Conservation (phyloP, 2,797 vertebrate genomes). For the Streptopelia turtur region DNA sequence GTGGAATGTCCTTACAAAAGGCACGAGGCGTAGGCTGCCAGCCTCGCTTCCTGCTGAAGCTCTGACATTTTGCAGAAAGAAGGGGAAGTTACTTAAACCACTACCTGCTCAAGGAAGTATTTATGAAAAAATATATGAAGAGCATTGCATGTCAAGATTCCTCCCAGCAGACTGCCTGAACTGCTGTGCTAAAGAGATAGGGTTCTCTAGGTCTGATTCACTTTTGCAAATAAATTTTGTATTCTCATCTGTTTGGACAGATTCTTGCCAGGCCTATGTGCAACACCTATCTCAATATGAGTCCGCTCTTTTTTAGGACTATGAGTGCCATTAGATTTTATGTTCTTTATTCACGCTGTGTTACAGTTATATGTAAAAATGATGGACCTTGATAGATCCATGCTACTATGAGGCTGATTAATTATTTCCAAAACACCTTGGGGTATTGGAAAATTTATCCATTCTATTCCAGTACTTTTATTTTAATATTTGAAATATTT, state of each 20-base stretch:
- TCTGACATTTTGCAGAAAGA: background rate
- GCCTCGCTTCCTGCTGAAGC: background rate
- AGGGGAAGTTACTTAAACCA: background rate
- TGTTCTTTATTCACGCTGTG: background rate
- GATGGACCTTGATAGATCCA: background rate
- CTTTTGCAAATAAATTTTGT: background rate
- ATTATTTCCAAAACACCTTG: background rate
- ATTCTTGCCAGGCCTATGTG: background rate
- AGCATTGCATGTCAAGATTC: background rate
- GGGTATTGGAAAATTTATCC: background rate
- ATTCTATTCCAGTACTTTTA: background rate
- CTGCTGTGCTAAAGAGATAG: background rate
- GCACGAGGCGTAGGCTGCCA: background rate
- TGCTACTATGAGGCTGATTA: background rate
- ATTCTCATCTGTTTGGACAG: background rate
- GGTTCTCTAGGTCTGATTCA: background rate
- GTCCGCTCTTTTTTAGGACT: background rate
- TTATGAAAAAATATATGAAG: background rate
- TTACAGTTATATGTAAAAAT: background rate
- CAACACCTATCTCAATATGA: background rate
- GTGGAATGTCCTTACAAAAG: background rate
- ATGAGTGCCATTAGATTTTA: background rate
- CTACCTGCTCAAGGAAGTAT: background rate
- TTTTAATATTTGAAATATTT: background rate
- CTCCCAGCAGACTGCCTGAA: background rate